phyloP scores from a whole-genome alignment of 2,113 vertebrate genomes.

The Nibea coibor region DNA sequence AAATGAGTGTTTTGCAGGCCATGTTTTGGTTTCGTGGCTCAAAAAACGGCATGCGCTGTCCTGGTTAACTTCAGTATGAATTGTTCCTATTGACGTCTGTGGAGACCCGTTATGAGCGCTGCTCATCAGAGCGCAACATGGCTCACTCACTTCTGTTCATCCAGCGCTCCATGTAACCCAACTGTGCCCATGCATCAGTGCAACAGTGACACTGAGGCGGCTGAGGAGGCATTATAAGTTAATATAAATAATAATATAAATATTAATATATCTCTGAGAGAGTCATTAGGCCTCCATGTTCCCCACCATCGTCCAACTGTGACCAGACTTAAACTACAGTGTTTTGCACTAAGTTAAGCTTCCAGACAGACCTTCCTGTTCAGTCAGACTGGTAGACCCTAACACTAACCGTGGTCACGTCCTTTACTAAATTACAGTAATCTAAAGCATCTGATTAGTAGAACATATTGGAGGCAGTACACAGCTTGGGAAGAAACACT shows the following conservation, averaged over 20 bases:
- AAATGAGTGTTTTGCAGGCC: too few relatives aligned
- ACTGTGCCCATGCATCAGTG: not conserved
- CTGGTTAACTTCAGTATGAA: not conserved
- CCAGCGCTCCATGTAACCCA: constrained; percentile 1
- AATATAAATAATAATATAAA: not conserved
- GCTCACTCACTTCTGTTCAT: constrained; percentile 10
- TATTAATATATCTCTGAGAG: not conserved
- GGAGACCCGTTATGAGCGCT: not conserved
- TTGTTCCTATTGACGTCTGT: constrained; percentile 1
- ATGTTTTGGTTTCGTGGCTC: too few relatives aligned
- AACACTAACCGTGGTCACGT: not conserved
- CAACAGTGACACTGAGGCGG: constrained; percentile 9
- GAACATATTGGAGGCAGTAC: not conserved
- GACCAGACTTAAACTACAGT: not conserved
- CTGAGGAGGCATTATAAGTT: not conserved
- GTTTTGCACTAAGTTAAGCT: not conserved
- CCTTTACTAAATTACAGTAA: not conserved
- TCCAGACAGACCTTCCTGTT: not conserved
- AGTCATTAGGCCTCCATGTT: not conserved
- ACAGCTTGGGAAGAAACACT: not conserved
- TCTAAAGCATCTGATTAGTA: not conserved
- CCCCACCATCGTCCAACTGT: not conserved
- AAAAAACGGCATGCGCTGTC: too few relatives aligned
- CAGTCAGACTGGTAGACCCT: not conserved
- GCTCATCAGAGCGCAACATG: constrained; percentile 30